Conservation (phyloP, 2,113 vertebrate species). For the Bos javanicus region DNA sequence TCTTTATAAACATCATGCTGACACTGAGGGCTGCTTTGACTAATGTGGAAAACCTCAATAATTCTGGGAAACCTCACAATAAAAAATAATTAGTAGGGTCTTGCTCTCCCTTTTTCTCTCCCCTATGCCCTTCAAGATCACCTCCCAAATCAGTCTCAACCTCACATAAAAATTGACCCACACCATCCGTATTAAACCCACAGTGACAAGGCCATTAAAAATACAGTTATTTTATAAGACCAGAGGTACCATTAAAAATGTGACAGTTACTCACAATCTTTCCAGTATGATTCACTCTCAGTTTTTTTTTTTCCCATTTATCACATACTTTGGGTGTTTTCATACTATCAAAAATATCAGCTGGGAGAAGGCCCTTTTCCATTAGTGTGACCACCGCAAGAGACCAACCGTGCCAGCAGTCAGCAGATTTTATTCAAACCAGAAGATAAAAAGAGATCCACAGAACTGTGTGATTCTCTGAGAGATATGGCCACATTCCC, state of each 20-base stretch:
- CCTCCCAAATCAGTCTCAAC: constrained; percentile 40
- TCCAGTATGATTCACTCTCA: background rate
- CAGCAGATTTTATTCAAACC: background rate
- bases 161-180: constrained; percentile 64
- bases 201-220: background rate
- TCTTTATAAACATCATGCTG: constrained; percentile 55
- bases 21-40: constrained; percentile 55
- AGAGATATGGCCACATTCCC: background rate
- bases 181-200: constrained; percentile 6
- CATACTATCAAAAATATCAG: background rate
- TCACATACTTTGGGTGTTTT: background rate
- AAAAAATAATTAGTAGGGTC: constrained; percentile 67
- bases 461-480: background rate
- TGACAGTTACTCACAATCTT: constrained; percentile 31
- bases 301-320: background rate
- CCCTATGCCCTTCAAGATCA: constrained; percentile 42
- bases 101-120: background rate
- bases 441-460: background rate
- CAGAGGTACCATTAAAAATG: constrained; percentile 11
- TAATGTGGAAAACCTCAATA: constrained; percentile 73
- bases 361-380: background rate
- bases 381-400: background rate
- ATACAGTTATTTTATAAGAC: background rate
- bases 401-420: background rate
- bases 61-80: constrained; percentile 49